A percentile compares a stretch with the other conserved stretches of the same genome.
phyloP scores from a whole-genome alignment of 1,140 invertebrate genomes.

The Belonocnema kinseyi region DNA sequence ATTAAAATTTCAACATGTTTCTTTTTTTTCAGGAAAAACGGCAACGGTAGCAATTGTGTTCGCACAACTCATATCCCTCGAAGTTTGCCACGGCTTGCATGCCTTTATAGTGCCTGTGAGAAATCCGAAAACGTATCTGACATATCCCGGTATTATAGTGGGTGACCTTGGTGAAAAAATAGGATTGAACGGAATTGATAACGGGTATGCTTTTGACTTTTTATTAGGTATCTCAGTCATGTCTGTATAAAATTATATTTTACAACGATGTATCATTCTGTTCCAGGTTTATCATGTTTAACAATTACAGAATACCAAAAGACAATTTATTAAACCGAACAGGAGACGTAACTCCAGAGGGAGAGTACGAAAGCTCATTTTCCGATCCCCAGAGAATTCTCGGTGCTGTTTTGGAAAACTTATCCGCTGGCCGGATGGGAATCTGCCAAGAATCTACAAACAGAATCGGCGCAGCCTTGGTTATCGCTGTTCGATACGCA shows the following conservation, averaged over 20 bases:
- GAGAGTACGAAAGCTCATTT: conserved; percentile 84
- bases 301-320: conserved; percentile 79
- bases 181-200: conserved; percentile 89
- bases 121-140: conserved; percentile 82
- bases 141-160: conserved; percentile 84
- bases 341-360: conserved; percentile 80
- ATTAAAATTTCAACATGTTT: not conserved
- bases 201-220: conserved; percentile 78
- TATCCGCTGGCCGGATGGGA: conserved; percentile 86
- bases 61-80: conserved; percentile 89
- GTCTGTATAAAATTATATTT: conserved; percentile 20
- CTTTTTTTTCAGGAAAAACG: conserved; percentile 80
- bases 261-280: conserved; percentile 36
- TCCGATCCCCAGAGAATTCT: conserved; percentile 86
- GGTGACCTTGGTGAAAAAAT: conserved; percentile 91
- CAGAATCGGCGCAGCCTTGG: conserved; percentile 81
- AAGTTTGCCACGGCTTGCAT: conserved; percentile 86
- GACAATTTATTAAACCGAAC: conserved; percentile 80
- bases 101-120: conserved; percentile 88
- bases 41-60: conserved; percentile 93
- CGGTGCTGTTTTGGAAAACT: conserved; percentile 79
- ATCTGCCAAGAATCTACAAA: conserved; percentile 84
- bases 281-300: conserved; percentile 78
- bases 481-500: conserved; percentile 89
- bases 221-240: conserved; percentile 7